Conservation (phyloP, 1,140 invertebrate species). For the Luehdorfia chinensis region DNA sequence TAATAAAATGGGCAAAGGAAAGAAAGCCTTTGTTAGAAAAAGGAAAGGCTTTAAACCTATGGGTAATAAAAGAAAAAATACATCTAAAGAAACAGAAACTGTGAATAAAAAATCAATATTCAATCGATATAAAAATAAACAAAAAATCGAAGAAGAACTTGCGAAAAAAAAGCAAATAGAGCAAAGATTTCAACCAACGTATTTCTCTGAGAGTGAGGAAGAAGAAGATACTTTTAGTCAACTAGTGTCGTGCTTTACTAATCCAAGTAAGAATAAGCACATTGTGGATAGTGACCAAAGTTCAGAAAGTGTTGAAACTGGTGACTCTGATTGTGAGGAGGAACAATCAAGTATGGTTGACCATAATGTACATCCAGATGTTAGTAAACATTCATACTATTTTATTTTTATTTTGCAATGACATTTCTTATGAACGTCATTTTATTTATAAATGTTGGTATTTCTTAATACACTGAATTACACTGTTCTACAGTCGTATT, state of each 20-base stretch:
- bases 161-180: conserved; percentile 58
- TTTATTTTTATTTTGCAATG: no score
- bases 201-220: conserved; percentile 70
- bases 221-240: conserved; percentile 76
- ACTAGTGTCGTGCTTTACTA: conserved; percentile 77
- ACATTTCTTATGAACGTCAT: no score
- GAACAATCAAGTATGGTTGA: conserved; percentile 14
- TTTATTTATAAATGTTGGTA: no score
- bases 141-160: conserved; percentile 63
- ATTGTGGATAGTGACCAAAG: conserved; percentile 41
- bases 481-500: no score
- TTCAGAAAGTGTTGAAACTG: conserved; percentile 32
- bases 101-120: conserved; percentile 67
- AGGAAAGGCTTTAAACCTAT: conserved; percentile 35
- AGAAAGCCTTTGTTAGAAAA: conserved; percentile 39
- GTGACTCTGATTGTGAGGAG: conserved; percentile 34
- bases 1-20: conserved; percentile 52
- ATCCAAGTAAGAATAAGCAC: conserved; percentile 27
- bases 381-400: no score
- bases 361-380: conserved; percentile 15
- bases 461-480: no score
- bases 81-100: conserved; percentile 33
- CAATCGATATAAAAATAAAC: conserved; percentile 72
- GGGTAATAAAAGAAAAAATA: conserved; percentile 47
- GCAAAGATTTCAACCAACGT: conserved; percentile 39